phyloP scores from a whole-genome alignment of 1,140 invertebrate genomes.

The Drosophila kurseongensis region DNA sequence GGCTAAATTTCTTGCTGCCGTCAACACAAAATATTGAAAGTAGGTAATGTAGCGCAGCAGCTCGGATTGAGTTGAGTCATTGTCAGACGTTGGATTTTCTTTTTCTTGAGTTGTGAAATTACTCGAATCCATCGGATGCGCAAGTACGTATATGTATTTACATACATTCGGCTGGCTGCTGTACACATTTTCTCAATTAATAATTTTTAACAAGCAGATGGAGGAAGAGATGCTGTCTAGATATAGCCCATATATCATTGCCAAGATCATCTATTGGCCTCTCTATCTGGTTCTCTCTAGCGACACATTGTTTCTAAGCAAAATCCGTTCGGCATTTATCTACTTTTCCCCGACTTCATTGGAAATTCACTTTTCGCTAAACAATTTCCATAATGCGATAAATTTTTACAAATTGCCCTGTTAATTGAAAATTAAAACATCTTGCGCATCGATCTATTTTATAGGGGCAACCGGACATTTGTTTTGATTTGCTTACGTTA shows the following conservation, averaged over 20 bases:
- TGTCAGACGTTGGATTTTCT: slow-evolving; percentile 9
- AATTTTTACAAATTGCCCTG: slow-evolving; percentile 57
- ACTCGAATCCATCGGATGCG: slow-evolving; percentile 11
- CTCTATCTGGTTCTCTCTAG: slow-evolving; percentile 13
- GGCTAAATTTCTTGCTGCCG: slow-evolving; percentile 52
- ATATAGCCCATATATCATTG: slow-evolving; percentile 45
- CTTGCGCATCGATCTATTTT: slow-evolving; percentile 29
- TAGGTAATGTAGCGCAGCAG: slow-evolving; percentile 61
- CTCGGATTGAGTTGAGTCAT: slow-evolving; percentile 42
- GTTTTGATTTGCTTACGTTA: slow-evolving; percentile 59
- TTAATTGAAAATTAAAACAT: slow-evolving; percentile 64
- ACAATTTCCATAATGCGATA: slow-evolving; percentile 56
- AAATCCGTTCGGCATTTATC: slow-evolving; percentile 34
- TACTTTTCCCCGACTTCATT: slow-evolving; percentile 27
- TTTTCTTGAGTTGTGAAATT: slow-evolving; percentile 47
- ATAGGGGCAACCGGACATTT: slow-evolving; percentile 37
- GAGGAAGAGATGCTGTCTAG: slow-evolving; percentile 14
- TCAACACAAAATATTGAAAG: slow-evolving; percentile 72
- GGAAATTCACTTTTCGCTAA: slow-evolving; percentile 44
- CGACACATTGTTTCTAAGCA: slow-evolving; percentile 23
- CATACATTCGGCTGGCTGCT: slow-evolving; percentile 11
- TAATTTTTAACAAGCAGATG: slow-evolving; percentile 29
- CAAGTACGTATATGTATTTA: slow-evolving; percentile 28
- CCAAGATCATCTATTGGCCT: slow-evolving; percentile 37
- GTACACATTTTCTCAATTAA: slow-evolving; percentile 50